Base-by-base conservation (phyloP, 2,113 vertebrate genomes). In the Lycaon pictus region DNA sequence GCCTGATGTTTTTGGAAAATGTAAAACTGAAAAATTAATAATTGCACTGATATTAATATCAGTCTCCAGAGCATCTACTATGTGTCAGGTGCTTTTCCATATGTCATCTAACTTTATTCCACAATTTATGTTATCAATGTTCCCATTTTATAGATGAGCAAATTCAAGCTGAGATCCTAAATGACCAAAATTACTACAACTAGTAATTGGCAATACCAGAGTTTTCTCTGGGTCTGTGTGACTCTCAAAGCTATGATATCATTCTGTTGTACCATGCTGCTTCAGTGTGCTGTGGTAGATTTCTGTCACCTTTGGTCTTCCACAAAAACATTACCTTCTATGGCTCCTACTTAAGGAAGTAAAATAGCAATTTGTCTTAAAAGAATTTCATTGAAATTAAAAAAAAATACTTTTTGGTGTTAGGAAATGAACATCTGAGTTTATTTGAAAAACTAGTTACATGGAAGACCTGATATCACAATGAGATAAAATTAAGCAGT, bases 361-460 rank as follows among this genome's bases (percentile, higher is more conserved):
- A 77, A 62, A 80, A 88, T 58, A 72, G 11, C 15, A 90, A 82
- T 37, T 5, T 37, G 19, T 72, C 58, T 82, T 80, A 19, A 84
- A 58, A 93, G 37, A 84, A 43, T 87, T 58, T 13, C 9, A 90
- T 15, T 60, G 55, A 86, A 81, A 60, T 69, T 77, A 16, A 63
- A 71, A 88, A 76, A 53, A 32, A 4, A 5, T 43, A 55, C 11
- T 60, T 32, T 83, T 63, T 53, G 62, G 4, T 79, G 11, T 91
- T 92, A 89, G 29, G 27, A 93, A 96, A 77, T 72, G 12, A 89
- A 58, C 23, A 62, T 37, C 81, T 93, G 62, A 65, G 32, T 62
- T 71, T 71, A 53, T 88, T 84, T 95, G 51, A 43, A 90, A 85
- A 96, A 80, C 58, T 63, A 63, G 32, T 58, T 71, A 65, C 37